Base-by-base conservation (phyloP, 2,113 vertebrate genomes). In the Hippocampus abdominalis region DNA sequence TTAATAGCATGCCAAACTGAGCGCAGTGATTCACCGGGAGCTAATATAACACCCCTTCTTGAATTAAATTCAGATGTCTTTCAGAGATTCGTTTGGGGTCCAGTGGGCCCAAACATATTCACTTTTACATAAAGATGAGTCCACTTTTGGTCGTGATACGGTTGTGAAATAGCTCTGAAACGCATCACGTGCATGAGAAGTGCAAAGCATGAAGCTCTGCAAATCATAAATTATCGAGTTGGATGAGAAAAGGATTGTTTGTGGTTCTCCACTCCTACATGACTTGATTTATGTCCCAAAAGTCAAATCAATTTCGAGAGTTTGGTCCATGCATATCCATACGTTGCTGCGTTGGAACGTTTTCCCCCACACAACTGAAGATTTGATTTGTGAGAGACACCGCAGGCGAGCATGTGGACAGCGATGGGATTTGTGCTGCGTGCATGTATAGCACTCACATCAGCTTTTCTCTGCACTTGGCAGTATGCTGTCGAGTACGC, bases 161-260 rank as follows among this genome's bases (percentile, higher is more conserved):
- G 5, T 21, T 49, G 46, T 18, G 16, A 49, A 49, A 49, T 49
- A 7, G 48, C 16, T 49, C 48, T 49, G 46, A 49, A 49, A 49
- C 18, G 18, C 18, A 20, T 49, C 18, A 3, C 18, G 15, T 49
- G 48, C 48, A 49, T 49, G 18, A 20, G 48, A 49, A 49, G 1
- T 8, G 48, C 18, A 49, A 49, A 49, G 18, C 48, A 49, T 49
- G 18, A 18, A 49, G 48, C 20, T 21, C 48, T 49, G 48, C 48
- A 6, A 49, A 49, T 20, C 3, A 20, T 69, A 64, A 64, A 69
- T 56, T 67, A 66, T 72, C 49, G 54, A 39, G 72, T 53, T 61
- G 70, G 59, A 72, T 70, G 18, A 71, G 69, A 83, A 84, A 83
- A 76, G 78, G 73, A 77, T 61, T 2, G 62, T 46, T 36, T 32